phyloP scores from a whole-genome alignment of 2,113 vertebrate species.

The Gambusia holbrooki region DNA sequence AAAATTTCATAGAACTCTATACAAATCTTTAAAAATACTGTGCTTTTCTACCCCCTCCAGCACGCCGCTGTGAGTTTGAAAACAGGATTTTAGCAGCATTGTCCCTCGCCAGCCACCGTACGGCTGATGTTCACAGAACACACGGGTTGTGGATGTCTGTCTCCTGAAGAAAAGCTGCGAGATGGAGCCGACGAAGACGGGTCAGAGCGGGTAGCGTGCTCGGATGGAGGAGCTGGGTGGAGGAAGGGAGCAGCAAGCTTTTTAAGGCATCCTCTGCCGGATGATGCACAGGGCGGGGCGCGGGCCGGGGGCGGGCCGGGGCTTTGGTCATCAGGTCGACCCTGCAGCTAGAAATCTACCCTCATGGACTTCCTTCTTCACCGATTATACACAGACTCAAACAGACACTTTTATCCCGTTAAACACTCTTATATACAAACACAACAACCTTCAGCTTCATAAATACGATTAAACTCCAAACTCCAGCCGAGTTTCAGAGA shows the following conservation, averaged over 20 bases:
- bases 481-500: background rate
- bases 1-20: slow-evolving; percentile 84
- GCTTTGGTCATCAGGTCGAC: slow-evolving; percentile 38
- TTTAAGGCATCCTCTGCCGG: slow-evolving; percentile 56
- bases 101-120: slow-evolving; percentile 59
- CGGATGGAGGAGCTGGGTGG: slow-evolving; percentile 21
- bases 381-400: slow-evolving; percentile 49
- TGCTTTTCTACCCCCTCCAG: slow-evolving; percentile 71
- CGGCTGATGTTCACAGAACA: slow-evolving; percentile 75
- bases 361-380: slow-evolving; percentile 21
- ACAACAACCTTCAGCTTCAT: slow-evolving; percentile 2
- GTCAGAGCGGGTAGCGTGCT: slow-evolving; percentile 8
- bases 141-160: slow-evolving; percentile 52
- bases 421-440: slow-evolving; percentile 67
- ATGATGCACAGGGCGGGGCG: slow-evolving; percentile 9
- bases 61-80: slow-evolving; percentile 61
- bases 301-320: too few species aligned
- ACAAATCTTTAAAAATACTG: slow-evolving; percentile 86
- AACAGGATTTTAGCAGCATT: slow-evolving; percentile 73
- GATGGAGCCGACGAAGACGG: slow-evolving; percentile 32
- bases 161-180: slow-evolving; percentile 41
- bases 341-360: slow-evolving; percentile 41
- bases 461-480: background rate
- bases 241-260: slow-evolving; percentile 14
- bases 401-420: slow-evolving; percentile 51